Conservation (phyloP, 2,113 vertebrate species). For the Oreochromis tanganicae region DNA sequence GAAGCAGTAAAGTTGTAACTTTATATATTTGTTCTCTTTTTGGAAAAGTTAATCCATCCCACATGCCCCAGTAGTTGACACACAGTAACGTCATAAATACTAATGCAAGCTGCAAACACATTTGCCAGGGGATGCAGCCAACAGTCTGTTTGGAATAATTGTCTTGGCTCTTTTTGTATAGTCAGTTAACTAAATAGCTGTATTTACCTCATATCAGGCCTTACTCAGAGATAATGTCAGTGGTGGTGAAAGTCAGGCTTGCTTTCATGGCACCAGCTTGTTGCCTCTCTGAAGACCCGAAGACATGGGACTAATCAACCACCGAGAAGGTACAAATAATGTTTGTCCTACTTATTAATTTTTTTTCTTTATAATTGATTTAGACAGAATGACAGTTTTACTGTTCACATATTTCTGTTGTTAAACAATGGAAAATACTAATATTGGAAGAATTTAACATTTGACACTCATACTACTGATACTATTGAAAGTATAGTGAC, state of each 20-base stretch:
- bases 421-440: background rate
- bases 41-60: background rate
- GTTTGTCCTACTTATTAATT: background rate
- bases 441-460: background rate
- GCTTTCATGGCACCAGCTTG: background rate
- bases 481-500: background rate
- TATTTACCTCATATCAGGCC: slow-evolving; percentile 9
- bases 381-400: background rate
- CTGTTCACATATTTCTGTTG: background rate
- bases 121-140: slow-evolving; percentile 9
- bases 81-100: slow-evolving; percentile 1
- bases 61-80: background rate
- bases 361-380: background rate
- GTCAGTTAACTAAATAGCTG: slow-evolving; percentile 17
- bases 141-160: slow-evolving; percentile 38
- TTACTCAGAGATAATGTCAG: slow-evolving; percentile 13
- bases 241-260: background rate
- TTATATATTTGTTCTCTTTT: background rate
- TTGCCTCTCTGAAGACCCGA: background rate
- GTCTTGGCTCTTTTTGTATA: slow-evolving; percentile 16
- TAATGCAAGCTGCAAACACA: slow-evolving; percentile 16
- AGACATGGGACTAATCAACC: background rate
- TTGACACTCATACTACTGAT: too few species aligned
- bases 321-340: background rate
- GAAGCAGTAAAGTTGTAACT: background rate